Evolutionary conservation across 2,888 invertebrate species (phyloP), one percentile per base, ranked within the genome.

Genomic region (Cryptus armator): DNA sequence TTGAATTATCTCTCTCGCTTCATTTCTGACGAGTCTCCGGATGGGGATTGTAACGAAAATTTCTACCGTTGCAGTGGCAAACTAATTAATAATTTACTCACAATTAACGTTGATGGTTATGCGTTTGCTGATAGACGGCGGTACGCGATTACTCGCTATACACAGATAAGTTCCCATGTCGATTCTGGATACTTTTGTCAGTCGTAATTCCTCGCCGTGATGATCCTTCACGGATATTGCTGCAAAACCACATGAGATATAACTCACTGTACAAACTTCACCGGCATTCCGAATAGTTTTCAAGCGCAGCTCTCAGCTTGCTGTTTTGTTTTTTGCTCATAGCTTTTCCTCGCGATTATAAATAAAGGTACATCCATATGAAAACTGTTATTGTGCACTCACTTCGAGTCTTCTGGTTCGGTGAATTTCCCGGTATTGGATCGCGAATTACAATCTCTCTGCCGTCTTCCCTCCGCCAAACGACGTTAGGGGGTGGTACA

Each of bases 161-260:
- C 98, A 98, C 90, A 98, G 95, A 94, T 98, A 98, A 86, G 97
- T 97, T 16, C 98, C 98, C 98, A 98, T 98, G 93, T 98, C 98
- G 64, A 97, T 96, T 85, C 98, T 96, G 81, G 97, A 97, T 93
- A 98, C 97, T 94, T 97, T 98, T 88, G 95, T 95, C 87, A 98
- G 95, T 86, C 96, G 96, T 89, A 98, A 94, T 81, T 96, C 95
- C 93, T 97, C 97, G 83, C 97, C 97, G 91, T 97, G 96, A 93
- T 95, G 96, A 79, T 96, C 95, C 80, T 95, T 87, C 81, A 94
- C 94, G 32, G 87, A 77, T 37, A 71, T 94, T 82, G 96, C 97
- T 97, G 95, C n/a, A 29, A 10, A 14, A 3, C 46, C 6, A 59
- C 12, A 24, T 6, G 14, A n/a, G 5, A 59, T 37, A 2, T 37